Evolutionary conservation across 2,888 invertebrate genomes (phyloP).

Genomic region (Drosophila ustulata): DNA sequence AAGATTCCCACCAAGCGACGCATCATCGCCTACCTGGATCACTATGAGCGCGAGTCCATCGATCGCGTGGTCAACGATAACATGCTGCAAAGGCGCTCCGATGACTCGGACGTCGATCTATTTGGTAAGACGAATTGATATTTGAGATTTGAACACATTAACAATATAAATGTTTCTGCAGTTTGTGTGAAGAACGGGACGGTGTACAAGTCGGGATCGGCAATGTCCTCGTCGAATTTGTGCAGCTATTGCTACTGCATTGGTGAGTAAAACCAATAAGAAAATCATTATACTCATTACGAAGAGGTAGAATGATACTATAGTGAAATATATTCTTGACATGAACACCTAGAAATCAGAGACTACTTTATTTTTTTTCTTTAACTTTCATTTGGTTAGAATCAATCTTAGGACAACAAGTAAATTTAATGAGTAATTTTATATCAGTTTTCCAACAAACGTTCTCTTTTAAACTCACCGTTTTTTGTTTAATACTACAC

Average conservation of each 20-base stretch:
- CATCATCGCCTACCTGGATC: slow-evolving; percentile 83
- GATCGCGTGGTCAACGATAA: slow-evolving; percentile 84
- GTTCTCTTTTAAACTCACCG: no score
- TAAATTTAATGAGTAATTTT: no score
- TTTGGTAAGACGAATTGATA: slow-evolving; percentile 65
- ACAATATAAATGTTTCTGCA: slow-evolving; percentile 17
- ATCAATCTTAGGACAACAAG: no score
- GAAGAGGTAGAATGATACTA: no score
- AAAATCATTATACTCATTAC: no score
- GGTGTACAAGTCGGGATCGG: slow-evolving; percentile 87
- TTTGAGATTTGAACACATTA: not conserved
- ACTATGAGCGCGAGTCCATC: slow-evolving; percentile 83
- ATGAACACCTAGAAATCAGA: no score
- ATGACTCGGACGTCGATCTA: slow-evolving; percentile 83
- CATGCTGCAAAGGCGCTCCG: slow-evolving; percentile 82
- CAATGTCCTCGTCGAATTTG: slow-evolving; percentile 91
- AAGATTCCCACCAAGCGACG: slow-evolving; percentile 82
- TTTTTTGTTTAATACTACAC: no score
- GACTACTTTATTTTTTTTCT: no score
- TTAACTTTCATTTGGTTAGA: no score
- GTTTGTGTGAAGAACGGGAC: slow-evolving; percentile 84
- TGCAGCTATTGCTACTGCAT: slow-evolving; percentile 96
- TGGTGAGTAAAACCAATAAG: slow-evolving; percentile 62
- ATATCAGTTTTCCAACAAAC: no score
- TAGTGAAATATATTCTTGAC: no score